Evolutionary conservation across 1,140 invertebrate genomes (phyloP), one percentile per base, ranked within the genome.

Genomic region (Meloidogyne floridensis): DNA sequence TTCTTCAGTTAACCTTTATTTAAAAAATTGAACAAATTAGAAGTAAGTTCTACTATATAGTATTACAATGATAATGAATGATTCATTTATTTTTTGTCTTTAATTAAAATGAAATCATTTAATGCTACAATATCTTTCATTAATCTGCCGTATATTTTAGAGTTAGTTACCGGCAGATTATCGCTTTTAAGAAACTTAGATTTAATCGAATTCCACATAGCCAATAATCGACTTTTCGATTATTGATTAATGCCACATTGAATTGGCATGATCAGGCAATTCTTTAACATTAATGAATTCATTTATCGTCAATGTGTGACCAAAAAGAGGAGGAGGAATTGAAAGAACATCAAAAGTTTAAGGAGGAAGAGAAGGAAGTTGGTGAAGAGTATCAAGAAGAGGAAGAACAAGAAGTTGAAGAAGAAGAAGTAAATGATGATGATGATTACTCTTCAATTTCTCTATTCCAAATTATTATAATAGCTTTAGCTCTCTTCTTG

Each of bases 401-500:
- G n/a, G 59, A 65, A n/a, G 59, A n/a, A 6, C 7, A 47, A 15
- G 56, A 15, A 65, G 15, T n/a, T n/a, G n/a, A n/a, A 11, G 4
- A n/a, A n/a, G 4, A n/a, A 65, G 59, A 65, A 11, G 59, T n/a
- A n/a, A n/a, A 32, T 32, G 32, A 32, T 32, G 32, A 32, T 32
- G 32, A 32, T 32, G 32, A 32, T 32, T 32, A 71, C 2, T 18
- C 65, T 69, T 51, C 72, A 15, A n/a, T 72, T 42, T 79, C 77
- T 13, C 54, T 79, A 13, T 42, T 79, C 43, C 65, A 53, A 11
- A 69, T 79, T 51, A 42, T 79, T 71, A 9, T 79, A 20, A 79
- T 20, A 71, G 59, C 56, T 11, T 13, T 79, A 51, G 65, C 77
- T 20, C 77, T 79, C 4, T 79, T 79, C 72, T 72, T 79, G 59